Evolutionary conservation across 1,140 invertebrate species (phyloP), one percentile per base, ranked within the genome.

Genomic region (Triops cancriformis): DNA sequence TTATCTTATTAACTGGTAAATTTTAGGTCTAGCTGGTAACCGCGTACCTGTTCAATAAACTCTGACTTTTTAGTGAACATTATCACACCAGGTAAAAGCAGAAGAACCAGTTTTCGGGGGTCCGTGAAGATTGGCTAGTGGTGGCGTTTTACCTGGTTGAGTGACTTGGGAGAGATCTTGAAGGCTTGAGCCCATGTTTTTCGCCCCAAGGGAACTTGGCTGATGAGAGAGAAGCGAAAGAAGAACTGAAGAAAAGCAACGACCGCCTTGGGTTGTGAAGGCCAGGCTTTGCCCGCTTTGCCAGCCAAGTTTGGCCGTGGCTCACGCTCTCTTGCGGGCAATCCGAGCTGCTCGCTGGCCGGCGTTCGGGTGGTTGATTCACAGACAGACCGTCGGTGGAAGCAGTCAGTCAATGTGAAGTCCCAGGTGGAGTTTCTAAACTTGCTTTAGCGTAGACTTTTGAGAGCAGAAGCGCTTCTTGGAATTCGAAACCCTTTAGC

Each of bases 71-170:
- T 23, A 5, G n/a, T 18, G 51, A 64, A 18, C 14, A 64, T 64
- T 64, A 64, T 64, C 51, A 64, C 51, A 23, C 14, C n/a, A 64
- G 51, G 51, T 64, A 64, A 64, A 64, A 64, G 51, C 51, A 64
- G 51, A 23, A 64, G 51, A 64, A 64, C 51, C 18, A 64, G 51
- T 64, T 64, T 64, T 37, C 7, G 31, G 31, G 10, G 51, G 51
- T 64, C 23, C 51, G 18, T 64, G 23, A 64, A 64, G 23, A 64
- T 23, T 64, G 23, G 18, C 51, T n/a, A 64, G 14, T 64, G 14
- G 51, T 64, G 18, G n/a, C 51, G 51, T 23, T 64, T 64, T 64
- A 64, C 51, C 51, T 64, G 51, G 51, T 18, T 64, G 51, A 64
- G 10, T 64, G 23, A 64, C 18, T 64, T 14, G 18, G 51, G 51